A percentile compares a stretch with the other conserved stretches of the same genome.
Evolutionary conservation across 30 jellyfish, hydroid and myxozoan species (phyloP).

Genomic region (Nemopilema nomurai): DNA sequence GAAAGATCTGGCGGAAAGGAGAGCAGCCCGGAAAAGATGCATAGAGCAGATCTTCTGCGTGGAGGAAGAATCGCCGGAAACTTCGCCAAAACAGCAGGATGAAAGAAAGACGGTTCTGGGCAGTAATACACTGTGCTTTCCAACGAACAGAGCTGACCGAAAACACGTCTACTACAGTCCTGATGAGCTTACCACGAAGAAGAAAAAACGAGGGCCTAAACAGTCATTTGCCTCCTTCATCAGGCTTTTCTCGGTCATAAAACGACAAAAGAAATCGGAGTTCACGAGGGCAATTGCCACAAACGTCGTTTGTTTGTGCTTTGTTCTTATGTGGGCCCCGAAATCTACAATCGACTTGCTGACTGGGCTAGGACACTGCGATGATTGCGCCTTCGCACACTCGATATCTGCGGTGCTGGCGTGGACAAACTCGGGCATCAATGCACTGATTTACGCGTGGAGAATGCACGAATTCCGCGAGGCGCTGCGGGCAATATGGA

Average conservation of each 20-base stretch:
- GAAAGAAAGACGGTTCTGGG: background rate
- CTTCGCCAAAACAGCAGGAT: background rate
- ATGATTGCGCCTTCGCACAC: conserved; percentile 30
- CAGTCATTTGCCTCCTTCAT: conserved; percentile 23
- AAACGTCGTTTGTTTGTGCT: conserved; percentile 54
- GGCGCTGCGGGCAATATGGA: conserved; percentile 15
- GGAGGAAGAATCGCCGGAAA: background rate
- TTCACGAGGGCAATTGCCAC: conserved; percentile 56
- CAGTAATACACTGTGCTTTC: background rate
- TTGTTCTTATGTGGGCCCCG: conserved; percentile 70
- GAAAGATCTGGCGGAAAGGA: background rate
- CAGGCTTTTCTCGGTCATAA: conserved; percentile 13
- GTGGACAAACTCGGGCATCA: conserved; percentile 69
- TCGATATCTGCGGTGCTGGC: conserved; percentile 60
- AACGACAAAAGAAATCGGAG: conserved; percentile 29
- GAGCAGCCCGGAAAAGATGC: background rate
- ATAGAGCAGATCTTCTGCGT: background rate
- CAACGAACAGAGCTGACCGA: background rate
- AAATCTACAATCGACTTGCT: conserved; percentile 66
- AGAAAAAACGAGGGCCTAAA: conserved; percentile 3
- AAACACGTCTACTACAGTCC: conserved; percentile 18
- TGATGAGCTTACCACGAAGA: background rate
- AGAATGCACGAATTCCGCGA: conserved; percentile 64
- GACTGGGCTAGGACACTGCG: conserved; percentile 62
- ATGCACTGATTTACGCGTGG: conserved; percentile 69